Evolutionary conservation across 2,113 vertebrate genomes (phyloP).

Genomic region (Prolemur simus): DNA sequence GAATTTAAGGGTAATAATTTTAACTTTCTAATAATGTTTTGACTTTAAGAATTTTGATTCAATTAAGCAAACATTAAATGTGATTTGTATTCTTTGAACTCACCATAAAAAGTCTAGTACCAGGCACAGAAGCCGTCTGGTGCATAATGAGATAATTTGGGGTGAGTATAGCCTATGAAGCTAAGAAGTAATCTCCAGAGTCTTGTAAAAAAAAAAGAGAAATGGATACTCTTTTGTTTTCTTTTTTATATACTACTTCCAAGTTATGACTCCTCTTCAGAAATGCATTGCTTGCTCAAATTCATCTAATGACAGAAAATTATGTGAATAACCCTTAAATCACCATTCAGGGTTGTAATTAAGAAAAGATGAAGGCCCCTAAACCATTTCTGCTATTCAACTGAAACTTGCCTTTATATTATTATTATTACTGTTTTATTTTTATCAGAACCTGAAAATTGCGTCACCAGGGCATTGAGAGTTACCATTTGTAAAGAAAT

Average conservation of each 20-base stretch:
- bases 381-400: neutral
- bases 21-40: slow-evolving; percentile 18
- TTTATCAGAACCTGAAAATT: slow-evolving; percentile 12
- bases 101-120: neutral
- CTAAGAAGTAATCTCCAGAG: neutral
- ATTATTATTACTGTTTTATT: neutral
- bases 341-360: neutral
- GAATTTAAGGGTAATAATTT: slow-evolving; percentile 8
- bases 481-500: slow-evolving; percentile 64
- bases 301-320: slow-evolving; percentile 50
- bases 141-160: neutral
- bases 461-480: neutral
- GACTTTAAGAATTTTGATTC: slow-evolving; percentile 43
- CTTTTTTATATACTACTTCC: slow-evolving; percentile 2
- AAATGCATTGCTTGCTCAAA: slow-evolving; percentile 30
- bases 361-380: neutral
- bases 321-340: slow-evolving; percentile 26
- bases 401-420: slow-evolving; percentile 12
- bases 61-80: slow-evolving; percentile 30
- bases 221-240: slow-evolving; percentile 15
- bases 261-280: slow-evolving; percentile 24
- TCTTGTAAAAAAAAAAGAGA: neutral
- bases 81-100: slow-evolving; percentile 48
- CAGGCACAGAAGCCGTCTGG: neutral
- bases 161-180: neutral